phyloP scores from a whole-genome alignment of 2,113 vertebrate species.

The Epinephelus lanceolatus region DNA sequence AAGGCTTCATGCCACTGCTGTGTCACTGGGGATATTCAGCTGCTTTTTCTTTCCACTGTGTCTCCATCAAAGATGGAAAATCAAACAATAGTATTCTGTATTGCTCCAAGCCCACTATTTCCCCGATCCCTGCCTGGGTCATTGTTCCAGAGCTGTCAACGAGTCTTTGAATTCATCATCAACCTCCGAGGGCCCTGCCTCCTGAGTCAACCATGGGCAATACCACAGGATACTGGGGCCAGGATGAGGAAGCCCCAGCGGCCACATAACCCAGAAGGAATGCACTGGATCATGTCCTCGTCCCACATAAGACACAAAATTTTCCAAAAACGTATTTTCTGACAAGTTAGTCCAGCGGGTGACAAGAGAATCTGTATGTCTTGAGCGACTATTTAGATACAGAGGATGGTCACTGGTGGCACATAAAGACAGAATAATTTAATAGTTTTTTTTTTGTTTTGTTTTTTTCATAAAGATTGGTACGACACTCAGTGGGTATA shows the following conservation, averaged over 20 bases:
- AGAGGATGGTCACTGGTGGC: slow-evolving; percentile 21
- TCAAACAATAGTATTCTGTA: slow-evolving; percentile 73
- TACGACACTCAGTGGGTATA: slow-evolving; percentile 34
- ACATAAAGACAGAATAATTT: slow-evolving; percentile 41
- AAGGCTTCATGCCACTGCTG: slow-evolving; percentile 32
- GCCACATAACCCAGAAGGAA: slow-evolving; percentile 58
- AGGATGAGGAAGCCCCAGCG: slow-evolving; percentile 62
- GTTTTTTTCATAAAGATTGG: slow-evolving; percentile 26
- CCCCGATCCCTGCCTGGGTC: slow-evolving; percentile 51
- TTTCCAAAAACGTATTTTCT: slow-evolving; percentile 43
- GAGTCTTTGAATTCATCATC: slow-evolving; percentile 78
- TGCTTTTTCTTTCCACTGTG: slow-evolving; percentile 62
- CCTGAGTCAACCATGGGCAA: slow-evolving; percentile 53
- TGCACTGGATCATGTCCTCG: slow-evolving; percentile 60
- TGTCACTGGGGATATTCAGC: slow-evolving; percentile 46
- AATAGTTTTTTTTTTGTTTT: slow-evolving; percentile 14
- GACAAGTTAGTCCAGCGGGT: slow-evolving; percentile 17
- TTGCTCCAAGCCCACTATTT: slow-evolving; percentile 55
- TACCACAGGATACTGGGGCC: slow-evolving; percentile 69
- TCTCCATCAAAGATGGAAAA: slow-evolving; percentile 66
- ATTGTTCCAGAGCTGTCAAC: slow-evolving; percentile 76
- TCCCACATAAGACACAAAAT: slow-evolving; percentile 32
- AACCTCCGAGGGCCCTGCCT: slow-evolving; percentile 59
- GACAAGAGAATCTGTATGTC: slow-evolving; percentile 39
- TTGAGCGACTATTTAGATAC: slow-evolving; percentile 32